Evolutionary conservation across 2,797 vertebrate species (phyloP).

Genomic region (Podarcis lilfordi): DNA sequence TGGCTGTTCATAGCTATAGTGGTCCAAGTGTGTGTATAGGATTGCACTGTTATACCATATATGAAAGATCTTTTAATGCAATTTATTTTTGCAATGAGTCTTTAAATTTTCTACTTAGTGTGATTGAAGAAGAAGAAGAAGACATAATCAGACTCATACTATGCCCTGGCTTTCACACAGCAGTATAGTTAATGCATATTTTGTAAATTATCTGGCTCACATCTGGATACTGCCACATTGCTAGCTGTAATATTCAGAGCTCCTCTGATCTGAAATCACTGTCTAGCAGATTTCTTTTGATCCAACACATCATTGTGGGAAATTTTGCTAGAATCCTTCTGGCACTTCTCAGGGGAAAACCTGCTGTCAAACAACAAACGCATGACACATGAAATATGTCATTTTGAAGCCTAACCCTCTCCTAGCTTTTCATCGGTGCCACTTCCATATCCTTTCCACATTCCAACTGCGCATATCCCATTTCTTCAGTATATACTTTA

Average conservation of each 20-base stretch:
- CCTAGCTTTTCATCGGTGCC: conserved; percentile 42
- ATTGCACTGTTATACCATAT: not conserved
- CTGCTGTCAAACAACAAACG: conserved; percentile 42
- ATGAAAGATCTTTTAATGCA: not conserved
- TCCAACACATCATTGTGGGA: not conserved
- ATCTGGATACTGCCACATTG: conserved; percentile 14
- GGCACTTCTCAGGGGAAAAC: conserved; percentile 38
- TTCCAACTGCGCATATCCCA: conserved; percentile 20
- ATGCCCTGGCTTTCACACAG: not conserved
- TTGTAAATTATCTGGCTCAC: not conserved
- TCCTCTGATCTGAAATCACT: conserved; percentile 47
- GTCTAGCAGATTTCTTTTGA: conserved; percentile 30
- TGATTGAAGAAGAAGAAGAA: too few species aligned
- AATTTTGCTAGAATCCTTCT: conserved; percentile 15
- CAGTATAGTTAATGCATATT: fast-evolving
- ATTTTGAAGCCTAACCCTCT: conserved; percentile 41
- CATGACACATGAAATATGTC: not conserved
- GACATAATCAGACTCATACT: fast-evolving
- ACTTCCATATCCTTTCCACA: conserved; percentile 45
- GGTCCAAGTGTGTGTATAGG: too few species aligned
- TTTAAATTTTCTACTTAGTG: fast-evolving
- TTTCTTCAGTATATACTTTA: conserved; percentile 4
- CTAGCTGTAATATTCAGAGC: conserved; percentile 20
- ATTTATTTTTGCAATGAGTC: not conserved
- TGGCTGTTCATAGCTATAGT: not conserved